A percentile compares a stretch with the other conserved stretches of the same genome.
phyloP scores from a whole-genome alignment of 1,140 invertebrate species.

The Thaumetopoea pityocampa region DNA sequence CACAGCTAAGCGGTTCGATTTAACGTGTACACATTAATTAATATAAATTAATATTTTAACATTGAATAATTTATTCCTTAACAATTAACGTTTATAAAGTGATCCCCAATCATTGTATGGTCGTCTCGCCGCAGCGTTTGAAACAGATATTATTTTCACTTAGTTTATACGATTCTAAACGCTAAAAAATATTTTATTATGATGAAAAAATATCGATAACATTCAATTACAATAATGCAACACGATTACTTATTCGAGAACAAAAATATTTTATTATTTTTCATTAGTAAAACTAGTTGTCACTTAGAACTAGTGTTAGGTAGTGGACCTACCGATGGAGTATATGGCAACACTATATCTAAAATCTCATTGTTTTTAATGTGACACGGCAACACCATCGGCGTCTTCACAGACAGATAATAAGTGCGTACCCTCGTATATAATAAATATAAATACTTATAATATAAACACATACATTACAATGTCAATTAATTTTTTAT shows the following conservation, averaged over 20 bases:
- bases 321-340: constrained; percentile 43
- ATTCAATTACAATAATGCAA: constrained; percentile 66
- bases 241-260: constrained; percentile 57
- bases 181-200: constrained; percentile 54
- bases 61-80: constrained; percentile 73
- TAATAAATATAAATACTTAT: constrained; percentile 74
- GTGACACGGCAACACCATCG: constrained; percentile 32
- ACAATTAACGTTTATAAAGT: constrained; percentile 64
- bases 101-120: constrained; percentile 57
- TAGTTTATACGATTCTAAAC: constrained; percentile 39
- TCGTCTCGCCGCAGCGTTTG: constrained; percentile 36
- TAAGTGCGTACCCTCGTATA: constrained; percentile 43
- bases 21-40: constrained; percentile 59
- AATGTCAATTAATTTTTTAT: constrained; percentile 57
- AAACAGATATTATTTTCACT: constrained; percentile 53
- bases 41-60: constrained; percentile 69
- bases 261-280: constrained; percentile 60
- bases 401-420: constrained; percentile 26
- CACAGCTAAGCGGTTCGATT: constrained; percentile 62
- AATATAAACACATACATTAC: constrained; percentile 52
- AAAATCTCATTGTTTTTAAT: constrained; percentile 28
- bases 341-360: constrained; percentile 45
- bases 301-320: constrained; percentile 59
- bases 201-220: constrained; percentile 70
- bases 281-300: constrained; percentile 70